phyloP scores from a whole-genome alignment of 2,888 invertebrate species.

The Patella pellucida region DNA sequence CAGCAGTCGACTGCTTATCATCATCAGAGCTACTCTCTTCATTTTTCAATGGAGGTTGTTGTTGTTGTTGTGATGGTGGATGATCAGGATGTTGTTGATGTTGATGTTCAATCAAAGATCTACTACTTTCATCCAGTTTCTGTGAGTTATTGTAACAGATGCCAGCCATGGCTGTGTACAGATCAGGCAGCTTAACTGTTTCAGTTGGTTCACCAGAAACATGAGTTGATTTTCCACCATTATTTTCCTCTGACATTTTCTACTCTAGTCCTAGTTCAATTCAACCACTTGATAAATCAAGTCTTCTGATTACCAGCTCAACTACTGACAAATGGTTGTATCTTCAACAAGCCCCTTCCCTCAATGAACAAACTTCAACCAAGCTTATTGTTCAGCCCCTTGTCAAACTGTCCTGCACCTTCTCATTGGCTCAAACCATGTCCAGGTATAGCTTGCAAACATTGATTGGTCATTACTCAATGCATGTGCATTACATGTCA shows the following conservation, averaged over 20 bases:
- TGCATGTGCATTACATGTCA: conserved; percentile 7
- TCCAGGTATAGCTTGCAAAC: neutral
- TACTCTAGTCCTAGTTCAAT: no score
- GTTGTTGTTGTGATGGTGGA: neutral
- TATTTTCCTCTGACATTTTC: conserved; percentile 6
- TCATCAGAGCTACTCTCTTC: neutral
- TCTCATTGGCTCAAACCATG: neutral
- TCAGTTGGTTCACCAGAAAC: conserved; percentile 9
- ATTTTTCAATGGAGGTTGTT: neutral
- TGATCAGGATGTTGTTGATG: neutral
- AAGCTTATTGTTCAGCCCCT: neutral
- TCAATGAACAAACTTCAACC: neutral
- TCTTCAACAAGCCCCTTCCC: neutral
- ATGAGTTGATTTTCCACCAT: conserved; percentile 5
- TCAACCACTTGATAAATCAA: neutral
- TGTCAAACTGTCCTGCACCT: neutral
- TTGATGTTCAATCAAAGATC: neutral
- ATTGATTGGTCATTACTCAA: neutral
- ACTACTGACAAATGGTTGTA: neutral
- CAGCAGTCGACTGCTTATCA: neutral
- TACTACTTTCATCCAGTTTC: neutral
- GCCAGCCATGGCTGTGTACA: conserved; percentile 13
- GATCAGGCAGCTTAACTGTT: conserved; percentile 10
- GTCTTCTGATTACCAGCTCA: neutral
- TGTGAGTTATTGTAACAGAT: conserved; percentile 14